phyloP scores from a whole-genome alignment of 64 coral and sea anemone genomes.

The Acropora tenuis region DNA sequence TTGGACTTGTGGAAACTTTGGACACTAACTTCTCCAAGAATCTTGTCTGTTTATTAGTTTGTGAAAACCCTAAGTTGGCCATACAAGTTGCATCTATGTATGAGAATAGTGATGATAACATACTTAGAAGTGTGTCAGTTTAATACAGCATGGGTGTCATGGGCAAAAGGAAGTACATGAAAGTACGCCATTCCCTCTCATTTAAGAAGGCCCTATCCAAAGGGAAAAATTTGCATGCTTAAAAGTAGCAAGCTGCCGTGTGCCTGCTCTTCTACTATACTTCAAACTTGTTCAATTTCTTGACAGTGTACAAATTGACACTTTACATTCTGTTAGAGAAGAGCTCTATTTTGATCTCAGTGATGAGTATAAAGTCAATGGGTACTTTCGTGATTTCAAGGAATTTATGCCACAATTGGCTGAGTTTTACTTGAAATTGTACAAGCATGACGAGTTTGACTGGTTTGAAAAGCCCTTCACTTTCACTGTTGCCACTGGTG shows the following conservation, averaged over 20 bases:
- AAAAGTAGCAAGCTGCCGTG: slow-evolving; percentile 50
- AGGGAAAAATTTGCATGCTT: slow-evolving; percentile 57
- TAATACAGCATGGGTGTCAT: slow-evolving; percentile 71
- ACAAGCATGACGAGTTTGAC: slow-evolving; percentile 43
- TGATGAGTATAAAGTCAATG: slow-evolving; percentile 69
- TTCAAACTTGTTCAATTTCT: slow-evolving; percentile 56
- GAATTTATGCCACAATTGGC: slow-evolving; percentile 65
- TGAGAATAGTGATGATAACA: slow-evolving; percentile 45
- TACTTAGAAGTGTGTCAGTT: slow-evolving; percentile 64
- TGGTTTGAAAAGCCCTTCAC: slow-evolving; percentile 36
- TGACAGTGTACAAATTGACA: slow-evolving; percentile 71
- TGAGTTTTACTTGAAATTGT: slow-evolving; percentile 75
- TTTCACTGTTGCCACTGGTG: slow-evolving; percentile 30
- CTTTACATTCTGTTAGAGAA: slow-evolving; percentile 63
- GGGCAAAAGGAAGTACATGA: slow-evolving; percentile 74
- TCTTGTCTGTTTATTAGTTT: slow-evolving; percentile 63
- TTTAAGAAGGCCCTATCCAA: slow-evolving; percentile 53
- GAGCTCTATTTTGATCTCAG: slow-evolving; percentile 37
- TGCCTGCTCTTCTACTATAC: slow-evolving; percentile 74
- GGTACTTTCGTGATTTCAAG: slow-evolving; percentile 71
- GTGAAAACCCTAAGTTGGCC: slow-evolving; percentile 31
- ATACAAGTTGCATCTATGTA: slow-evolving; percentile 21
- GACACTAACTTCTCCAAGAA: slow-evolving; percentile 68
- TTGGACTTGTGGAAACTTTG: slow-evolving; percentile 69
- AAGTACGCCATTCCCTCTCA: slow-evolving; percentile 48